These are phyloP conservation scores for Zosterops lateralis DNA, from an alignment of 2,113 vertebrate genomes.

Conservation along the genomic window DNA sequence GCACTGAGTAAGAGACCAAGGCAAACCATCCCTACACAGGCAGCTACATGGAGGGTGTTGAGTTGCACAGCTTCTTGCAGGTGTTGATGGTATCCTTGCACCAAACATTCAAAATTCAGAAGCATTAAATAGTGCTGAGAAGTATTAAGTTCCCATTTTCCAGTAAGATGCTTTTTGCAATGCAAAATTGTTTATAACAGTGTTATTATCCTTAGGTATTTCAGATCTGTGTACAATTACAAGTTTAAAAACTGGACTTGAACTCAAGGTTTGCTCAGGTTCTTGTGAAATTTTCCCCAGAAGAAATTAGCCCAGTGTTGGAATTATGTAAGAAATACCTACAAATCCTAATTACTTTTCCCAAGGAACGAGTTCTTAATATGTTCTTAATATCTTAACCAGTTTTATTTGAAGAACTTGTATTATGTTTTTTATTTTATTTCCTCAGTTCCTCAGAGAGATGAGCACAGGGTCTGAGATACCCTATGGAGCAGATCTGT, in stretches of 20 bases:
- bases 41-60: background rate
- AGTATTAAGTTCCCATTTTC: background rate
- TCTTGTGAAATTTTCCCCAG: background rate
- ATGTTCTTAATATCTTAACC: background rate
- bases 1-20: too few species aligned
- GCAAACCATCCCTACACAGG: background rate
- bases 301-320: background rate
- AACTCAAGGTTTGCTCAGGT: background rate
- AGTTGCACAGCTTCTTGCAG: rapidly evolving
- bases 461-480: background rate
- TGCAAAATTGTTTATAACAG: background rate
- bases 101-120: background rate
- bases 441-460: background rate
- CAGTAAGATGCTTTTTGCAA: background rate
- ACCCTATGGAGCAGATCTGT: background rate
- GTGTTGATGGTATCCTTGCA: background rate
- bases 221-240: background rate
- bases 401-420: background rate
- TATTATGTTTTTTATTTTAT: background rate
- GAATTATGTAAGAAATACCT: background rate
- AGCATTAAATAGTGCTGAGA: background rate
- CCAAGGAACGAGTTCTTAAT: background rate
- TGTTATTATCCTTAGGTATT: background rate
- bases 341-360: background rate
- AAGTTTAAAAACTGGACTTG: background rate